Base-by-base conservation (phyloP, 2,888 invertebrate species). In the Rotaria macrura region DNA sequence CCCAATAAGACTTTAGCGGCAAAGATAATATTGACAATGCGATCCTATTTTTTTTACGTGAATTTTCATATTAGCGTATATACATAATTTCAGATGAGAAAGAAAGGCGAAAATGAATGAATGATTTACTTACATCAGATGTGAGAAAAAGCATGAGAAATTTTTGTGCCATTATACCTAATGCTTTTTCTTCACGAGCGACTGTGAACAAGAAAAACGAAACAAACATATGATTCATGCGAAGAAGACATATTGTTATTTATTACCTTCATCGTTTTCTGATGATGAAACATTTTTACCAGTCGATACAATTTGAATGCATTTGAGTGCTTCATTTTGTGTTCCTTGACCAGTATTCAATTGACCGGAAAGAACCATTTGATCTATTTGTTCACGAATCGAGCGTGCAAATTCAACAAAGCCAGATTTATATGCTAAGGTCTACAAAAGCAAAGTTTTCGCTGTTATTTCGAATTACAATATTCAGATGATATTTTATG, bases 101-200 rank as follows among this genome's bases (percentile, higher is more conserved):
- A 34, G 52, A n/a, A 49, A 57, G 84, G 40, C 2, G 55, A 34
- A 23, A 23, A 17, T 52, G 17, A 52, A 2, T 47, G 12, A 23
- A 23, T 52, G 4, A 34, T 38, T 43, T 10, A 87, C 88, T 88
- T 91, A 94, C 94, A 90, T 93, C 92, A 88, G 93, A 93, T 57
- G 93, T 93, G 87, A 94, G 91, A 89, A 94, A 94, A 84, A 94
- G 90, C 94, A 94, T 94, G 10, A 94, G 91, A 90, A 94, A 94
- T 89, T 93, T 93, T 88, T 93, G 93, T 87, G 94, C 93, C 91
- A 94, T 92, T 12, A 93, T 92, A 85, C 94, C 94, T 54, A 94
- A 90, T 83, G 94, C 93, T 89, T 93, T 93, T 88, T 93, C 93
- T 90, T 93, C 90, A 79, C 89, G 88, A 52, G 84, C 79, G 9